Conservation (phyloP, 1,140 invertebrate species). For the Drosophila kohkoa region DNA sequence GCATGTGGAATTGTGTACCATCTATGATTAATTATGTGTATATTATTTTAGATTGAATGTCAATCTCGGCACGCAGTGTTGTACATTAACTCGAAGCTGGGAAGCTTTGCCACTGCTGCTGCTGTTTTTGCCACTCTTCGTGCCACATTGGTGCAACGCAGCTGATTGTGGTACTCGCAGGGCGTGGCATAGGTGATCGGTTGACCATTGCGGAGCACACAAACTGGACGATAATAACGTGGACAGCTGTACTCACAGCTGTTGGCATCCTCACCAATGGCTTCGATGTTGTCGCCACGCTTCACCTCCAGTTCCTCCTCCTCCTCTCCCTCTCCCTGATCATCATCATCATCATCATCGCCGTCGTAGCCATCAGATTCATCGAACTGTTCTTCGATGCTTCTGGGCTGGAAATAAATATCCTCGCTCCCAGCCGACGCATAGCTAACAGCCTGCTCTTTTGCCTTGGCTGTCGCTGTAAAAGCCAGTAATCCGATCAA, state of each 20-base stretch:
- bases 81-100: constrained; percentile 52
- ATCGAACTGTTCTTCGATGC: constrained; percentile 9
- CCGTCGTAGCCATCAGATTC: not conserved
- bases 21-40: not conserved
- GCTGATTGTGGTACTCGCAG: constrained; percentile 62
- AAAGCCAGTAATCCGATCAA: not conserved
- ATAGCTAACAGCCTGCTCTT: constrained; percentile 2
- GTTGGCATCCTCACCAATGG: constrained; percentile 35
- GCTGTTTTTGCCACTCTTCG: not conserved
- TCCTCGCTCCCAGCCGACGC: constrained; percentile 38
- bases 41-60: not conserved
- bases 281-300: constrained; percentile 28
- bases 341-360: not conserved
- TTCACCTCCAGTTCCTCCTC: not conserved
- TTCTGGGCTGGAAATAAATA: constrained; percentile 21
- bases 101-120: not conserved
- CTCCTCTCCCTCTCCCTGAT: not conserved
- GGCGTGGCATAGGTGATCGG: constrained; percentile 62
- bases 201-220: constrained; percentile 49
- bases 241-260: constrained; percentile 69
- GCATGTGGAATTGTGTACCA: not conserved
- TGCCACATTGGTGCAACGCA: constrained; percentile 60
- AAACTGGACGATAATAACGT: constrained; percentile 67
- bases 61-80: constrained; percentile 35
- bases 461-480: not conserved